These are phyloP conservation scores for Periphyllus acericola DNA, from an alignment of 2,888 invertebrate genomes.

Conservation along the genomic window DNA sequence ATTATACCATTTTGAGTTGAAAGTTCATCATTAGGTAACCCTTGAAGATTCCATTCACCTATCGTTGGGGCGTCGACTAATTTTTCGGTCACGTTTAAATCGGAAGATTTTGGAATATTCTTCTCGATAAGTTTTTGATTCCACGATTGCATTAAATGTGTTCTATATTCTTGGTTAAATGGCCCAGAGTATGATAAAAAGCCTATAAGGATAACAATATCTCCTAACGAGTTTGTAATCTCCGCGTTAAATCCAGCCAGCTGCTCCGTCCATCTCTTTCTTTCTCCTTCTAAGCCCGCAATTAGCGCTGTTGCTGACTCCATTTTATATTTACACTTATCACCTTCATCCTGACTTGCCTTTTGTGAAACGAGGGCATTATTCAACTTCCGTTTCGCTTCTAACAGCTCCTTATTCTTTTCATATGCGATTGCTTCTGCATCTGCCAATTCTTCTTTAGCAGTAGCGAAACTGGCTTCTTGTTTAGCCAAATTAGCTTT, in stretches of 20 bases:
- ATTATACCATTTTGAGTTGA: slow-evolving; percentile 97
- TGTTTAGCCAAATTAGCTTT: slow-evolving; percentile 91
- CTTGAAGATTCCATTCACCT: slow-evolving; percentile 92
- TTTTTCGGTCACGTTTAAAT: slow-evolving; percentile 90
- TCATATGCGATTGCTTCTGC: slow-evolving; percentile 91
- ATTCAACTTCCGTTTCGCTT: slow-evolving; percentile 93
- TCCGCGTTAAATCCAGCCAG: slow-evolving; percentile 93
- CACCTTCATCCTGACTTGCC: slow-evolving; percentile 89
- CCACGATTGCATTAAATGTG: slow-evolving; percentile 86
- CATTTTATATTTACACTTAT: slow-evolving; percentile 93
- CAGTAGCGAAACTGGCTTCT: slow-evolving; percentile 87
- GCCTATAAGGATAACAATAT: slow-evolving; percentile 92
- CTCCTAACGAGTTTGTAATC: slow-evolving; percentile 89
- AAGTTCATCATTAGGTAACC: slow-evolving; percentile 93
- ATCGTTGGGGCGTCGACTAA: slow-evolving; percentile 89
- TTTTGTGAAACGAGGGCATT: slow-evolving; percentile 92
- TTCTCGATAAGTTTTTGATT: slow-evolving; percentile 81
- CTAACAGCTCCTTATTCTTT: slow-evolving; percentile 86
- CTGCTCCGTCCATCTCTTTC: slow-evolving; percentile 93
- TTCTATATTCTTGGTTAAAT: slow-evolving; percentile 94
- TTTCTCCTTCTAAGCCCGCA: slow-evolving; percentile 92
- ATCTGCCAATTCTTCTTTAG: slow-evolving; percentile 87
- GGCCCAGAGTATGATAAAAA: slow-evolving; percentile 96
- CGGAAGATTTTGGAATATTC: slow-evolving; percentile 85
- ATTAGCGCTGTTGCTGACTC: slow-evolving; percentile 94